Evolutionary conservation across 2,797 vertebrate genomes (phyloP), one percentile per base, ranked within the genome.

Genomic region (Leucoraja ocellata): DNA sequence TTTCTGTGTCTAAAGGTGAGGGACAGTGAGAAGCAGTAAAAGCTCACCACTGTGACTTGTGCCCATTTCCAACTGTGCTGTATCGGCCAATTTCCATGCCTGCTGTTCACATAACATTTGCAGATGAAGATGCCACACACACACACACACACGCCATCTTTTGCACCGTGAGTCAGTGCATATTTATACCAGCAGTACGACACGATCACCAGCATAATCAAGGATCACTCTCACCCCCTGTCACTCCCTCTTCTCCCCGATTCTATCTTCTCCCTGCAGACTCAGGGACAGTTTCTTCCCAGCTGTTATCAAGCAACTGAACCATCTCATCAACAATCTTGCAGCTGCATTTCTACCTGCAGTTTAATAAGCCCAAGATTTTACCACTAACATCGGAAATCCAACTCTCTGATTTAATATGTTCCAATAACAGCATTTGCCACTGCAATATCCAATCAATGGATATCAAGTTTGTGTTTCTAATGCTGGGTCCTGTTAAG

Each of bases 401-500:
- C 28, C 68, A 76, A 23, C 4, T 76, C 25, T 73, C 90, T 92
- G 54, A 76, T 76, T 76, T 73, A 92, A 74, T 76, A 73, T 58
- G 61, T 68, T 88, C 18, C 84, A 88, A 88, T 88, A 88, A 68
- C 61, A 68, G 84, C 21, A 28, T 39, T 92, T 73, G 54, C 68
- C 71, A 92, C 39, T 28, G 14, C 21, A 76, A 54, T 76, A 74
- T 76, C 25, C 71, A 92, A 92, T 92, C 90, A 92, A 92, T 92
- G 90, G 39, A 54, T 73, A 92, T 92, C 90, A 92, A 92, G 76
- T 92, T 92, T 71, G 25, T 11, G 46, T 28, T 76, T n/a, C 46
- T 46, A n/a, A 74, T 73, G 39, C 71, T 14, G 71, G 23, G 54
- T 63, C 90, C 71, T 92, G 90, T 92, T 92, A 92, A 92, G 90